Conservation (phyloP, 1,140 invertebrate genomes). For the Augochlora pura region DNA sequence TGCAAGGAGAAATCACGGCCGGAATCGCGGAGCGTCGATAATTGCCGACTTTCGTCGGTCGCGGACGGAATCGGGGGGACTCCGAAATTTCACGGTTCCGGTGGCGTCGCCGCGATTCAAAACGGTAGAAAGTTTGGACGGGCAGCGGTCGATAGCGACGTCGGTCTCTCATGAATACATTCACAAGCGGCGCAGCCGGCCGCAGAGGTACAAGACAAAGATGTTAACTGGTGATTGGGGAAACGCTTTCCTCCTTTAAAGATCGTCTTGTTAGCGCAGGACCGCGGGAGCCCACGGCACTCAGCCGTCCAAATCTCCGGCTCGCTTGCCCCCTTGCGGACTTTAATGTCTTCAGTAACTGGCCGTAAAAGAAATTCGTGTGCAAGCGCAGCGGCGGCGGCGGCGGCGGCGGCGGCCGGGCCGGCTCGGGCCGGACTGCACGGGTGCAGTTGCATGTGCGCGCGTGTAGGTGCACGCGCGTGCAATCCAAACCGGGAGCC, state of each 20-base stretch:
- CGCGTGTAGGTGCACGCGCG: constrained; percentile 4
- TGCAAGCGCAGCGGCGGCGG: not conserved
- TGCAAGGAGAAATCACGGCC: constrained; percentile 46
- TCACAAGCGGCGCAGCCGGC: constrained; percentile 62
- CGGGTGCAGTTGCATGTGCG: no score
- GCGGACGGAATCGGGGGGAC: not conserved
- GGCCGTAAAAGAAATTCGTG: constrained; percentile 62
- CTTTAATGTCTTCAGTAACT: constrained; percentile 67
- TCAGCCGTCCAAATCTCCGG: constrained; percentile 67
- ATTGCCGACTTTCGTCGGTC: constrained; percentile 23
- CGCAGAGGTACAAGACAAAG: constrained; percentile 71
- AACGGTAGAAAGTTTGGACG: constrained; percentile 58
- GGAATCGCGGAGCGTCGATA: constrained; percentile 30
- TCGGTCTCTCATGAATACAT: constrained; percentile 74
- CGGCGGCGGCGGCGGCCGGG: no score
- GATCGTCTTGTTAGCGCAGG: constrained; percentile 71
- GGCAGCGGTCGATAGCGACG: constrained; percentile 63
- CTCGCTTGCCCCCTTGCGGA: constrained; percentile 38
- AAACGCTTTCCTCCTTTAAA: constrained; percentile 73
- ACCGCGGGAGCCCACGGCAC: constrained; percentile 40
- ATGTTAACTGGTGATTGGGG: constrained; percentile 75
- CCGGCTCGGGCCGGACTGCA: not conserved
- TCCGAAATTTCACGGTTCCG: not conserved
- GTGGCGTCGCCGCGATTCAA: constrained; percentile 23
- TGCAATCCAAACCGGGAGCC: constrained; percentile 35